Evolutionary conservation across 2,888 invertebrate genomes (phyloP).

Genomic region (Acanthoscelides obtectus): DNA sequence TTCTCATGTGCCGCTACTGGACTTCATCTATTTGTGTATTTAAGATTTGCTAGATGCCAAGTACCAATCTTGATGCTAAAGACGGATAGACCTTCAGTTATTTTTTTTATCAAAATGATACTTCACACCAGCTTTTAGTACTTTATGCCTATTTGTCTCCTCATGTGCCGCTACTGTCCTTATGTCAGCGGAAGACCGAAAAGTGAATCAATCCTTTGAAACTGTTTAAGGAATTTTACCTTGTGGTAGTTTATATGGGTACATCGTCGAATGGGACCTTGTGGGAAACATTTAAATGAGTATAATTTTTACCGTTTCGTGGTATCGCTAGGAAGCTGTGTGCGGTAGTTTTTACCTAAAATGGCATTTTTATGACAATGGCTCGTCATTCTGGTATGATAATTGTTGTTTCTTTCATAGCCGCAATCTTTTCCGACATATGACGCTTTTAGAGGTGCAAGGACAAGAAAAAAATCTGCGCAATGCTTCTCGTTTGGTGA

Average conservation of each 20-base stretch:
- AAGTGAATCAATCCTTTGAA: conserved; percentile 32
- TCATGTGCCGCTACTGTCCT: background rate
- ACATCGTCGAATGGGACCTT: conserved; percentile 14
- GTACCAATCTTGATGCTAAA: too few relatives aligned
- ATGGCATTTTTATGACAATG: background rate
- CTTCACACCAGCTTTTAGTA: too few relatives aligned
- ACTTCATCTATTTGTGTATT: too few relatives aligned
- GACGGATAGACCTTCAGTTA: too few relatives aligned
- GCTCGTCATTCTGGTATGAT: background rate
- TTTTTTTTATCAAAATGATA: too few relatives aligned
- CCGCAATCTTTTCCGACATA: background rate
- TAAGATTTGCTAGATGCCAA: too few relatives aligned
- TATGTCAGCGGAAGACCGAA: conserved; percentile 23
- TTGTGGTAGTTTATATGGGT: conserved; percentile 23
- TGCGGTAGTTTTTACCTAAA: background rate
- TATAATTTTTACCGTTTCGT: background rate
- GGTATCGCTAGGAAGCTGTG: background rate
- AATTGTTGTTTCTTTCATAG: background rate
- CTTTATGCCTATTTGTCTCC: background rate
- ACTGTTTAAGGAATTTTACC: conserved; percentile 33
- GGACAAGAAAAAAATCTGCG: background rate
- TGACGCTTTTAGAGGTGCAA: background rate
- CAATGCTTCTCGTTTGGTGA: background rate
- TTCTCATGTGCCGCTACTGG: too few relatives aligned
- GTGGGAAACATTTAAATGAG: conserved; percentile 20